These are phyloP conservation scores for Apodemia hepburni DNA, from an alignment of 2,888 invertebrate genomes.

Conservation along the genomic window DNA sequence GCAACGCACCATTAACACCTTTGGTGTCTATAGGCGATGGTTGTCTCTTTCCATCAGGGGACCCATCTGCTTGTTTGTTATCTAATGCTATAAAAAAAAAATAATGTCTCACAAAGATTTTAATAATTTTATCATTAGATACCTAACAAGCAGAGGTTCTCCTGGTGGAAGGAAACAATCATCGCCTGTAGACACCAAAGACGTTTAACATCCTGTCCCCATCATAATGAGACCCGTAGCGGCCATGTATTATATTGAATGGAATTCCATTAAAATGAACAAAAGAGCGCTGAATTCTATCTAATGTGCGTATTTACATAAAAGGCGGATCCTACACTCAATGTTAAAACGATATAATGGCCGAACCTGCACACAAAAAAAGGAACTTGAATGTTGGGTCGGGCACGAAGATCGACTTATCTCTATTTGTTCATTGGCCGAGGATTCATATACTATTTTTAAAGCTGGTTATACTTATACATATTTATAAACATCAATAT, in stretches of 20 bases:
- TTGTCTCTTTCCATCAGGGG: not conserved
- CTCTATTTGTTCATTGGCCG: not conserved
- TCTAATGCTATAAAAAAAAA: too few relatives aligned
- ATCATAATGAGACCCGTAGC: too few relatives aligned
- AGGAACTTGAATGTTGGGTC: not conserved
- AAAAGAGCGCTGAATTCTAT: not conserved
- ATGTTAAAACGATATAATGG: not conserved
- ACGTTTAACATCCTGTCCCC: too few relatives aligned
- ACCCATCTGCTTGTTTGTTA: too few relatives aligned
- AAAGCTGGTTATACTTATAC: not conserved
- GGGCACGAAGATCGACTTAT: not conserved
- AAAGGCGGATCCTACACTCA: not conserved
- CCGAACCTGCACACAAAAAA: not conserved
- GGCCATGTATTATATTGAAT: too few relatives aligned
- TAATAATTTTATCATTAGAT: too few relatives aligned
- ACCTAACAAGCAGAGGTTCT: too few relatives aligned
- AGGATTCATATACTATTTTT: not conserved
- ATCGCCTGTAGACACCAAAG: too few relatives aligned
- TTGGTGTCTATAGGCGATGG: not conserved
- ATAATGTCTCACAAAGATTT: too few relatives aligned
- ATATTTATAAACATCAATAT: too few relatives aligned
- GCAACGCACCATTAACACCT: too few relatives aligned
- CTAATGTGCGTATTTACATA: not conserved
- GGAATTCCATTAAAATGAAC: not conserved
- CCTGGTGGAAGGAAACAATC: too few relatives aligned